phyloP scores from a whole-genome alignment of 2,113 vertebrate species.

The Phocoena sinus region DNA sequence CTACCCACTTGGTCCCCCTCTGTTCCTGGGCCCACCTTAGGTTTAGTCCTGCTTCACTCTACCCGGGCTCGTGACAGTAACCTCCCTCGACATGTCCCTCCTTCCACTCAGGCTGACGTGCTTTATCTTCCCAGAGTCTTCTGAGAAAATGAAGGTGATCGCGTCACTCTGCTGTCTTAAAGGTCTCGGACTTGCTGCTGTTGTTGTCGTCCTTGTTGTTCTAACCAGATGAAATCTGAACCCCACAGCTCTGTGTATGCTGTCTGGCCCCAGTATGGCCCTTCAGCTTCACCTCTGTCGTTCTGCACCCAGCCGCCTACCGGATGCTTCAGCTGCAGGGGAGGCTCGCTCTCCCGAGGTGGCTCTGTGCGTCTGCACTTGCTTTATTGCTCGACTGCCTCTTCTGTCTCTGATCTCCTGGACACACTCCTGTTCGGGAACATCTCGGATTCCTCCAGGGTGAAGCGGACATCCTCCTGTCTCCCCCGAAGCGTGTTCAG shows the following conservation, averaged over 20 bases:
- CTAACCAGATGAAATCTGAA: background rate
- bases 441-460: background rate
- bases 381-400: background rate
- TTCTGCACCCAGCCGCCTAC: background rate
- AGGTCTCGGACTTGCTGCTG: background rate
- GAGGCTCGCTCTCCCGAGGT: accelerated
- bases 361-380: background rate
- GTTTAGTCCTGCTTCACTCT: background rate
- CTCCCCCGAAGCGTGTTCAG: background rate
- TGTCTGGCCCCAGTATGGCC: background rate
- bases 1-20: background rate
- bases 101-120: background rate
- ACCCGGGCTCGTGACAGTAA: background rate
- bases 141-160: background rate
- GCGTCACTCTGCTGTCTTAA: background rate
- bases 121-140: background rate
- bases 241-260: background rate
- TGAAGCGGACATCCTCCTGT: background rate
- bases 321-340: background rate
- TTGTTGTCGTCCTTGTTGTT: background rate
- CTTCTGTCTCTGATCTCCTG: background rate
- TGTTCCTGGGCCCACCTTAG: background rate
- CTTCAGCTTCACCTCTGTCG: background rate
- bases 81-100: background rate
- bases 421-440: background rate